Evolutionary conservation across 53 echinoderm and acorn worm species (phyloP).

Genomic region (Arbacia lixula): DNA sequence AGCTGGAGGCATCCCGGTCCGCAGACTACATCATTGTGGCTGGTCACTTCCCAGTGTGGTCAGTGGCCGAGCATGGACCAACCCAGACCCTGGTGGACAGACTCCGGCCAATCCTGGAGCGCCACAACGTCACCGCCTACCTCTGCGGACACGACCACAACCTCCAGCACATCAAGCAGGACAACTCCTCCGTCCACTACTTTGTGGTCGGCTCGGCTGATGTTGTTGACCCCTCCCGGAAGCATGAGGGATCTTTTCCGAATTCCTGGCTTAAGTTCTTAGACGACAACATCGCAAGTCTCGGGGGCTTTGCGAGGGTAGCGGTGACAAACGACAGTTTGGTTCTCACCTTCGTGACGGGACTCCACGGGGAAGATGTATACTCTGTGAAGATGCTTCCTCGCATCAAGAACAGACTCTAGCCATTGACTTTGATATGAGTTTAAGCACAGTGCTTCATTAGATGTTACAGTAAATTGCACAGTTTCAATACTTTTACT

Average conservation of each 20-base stretch:
- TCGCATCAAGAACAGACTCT: constrained; percentile 20
- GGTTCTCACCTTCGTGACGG: constrained; percentile 78
- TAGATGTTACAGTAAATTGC: background rate
- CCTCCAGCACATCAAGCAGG: constrained; percentile 83
- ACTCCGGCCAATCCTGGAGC: constrained; percentile 75
- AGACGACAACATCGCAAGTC: constrained; percentile 58
- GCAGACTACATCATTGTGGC: constrained; percentile 88
- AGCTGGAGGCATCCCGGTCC: constrained; percentile 60
- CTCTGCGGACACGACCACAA: constrained; percentile 97
- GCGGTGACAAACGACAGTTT: constrained; percentile 52
- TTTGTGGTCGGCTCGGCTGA: constrained; percentile 90
- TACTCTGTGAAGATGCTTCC: constrained; percentile 74
- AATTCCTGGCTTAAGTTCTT: constrained; percentile 66
- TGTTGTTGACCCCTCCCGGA: constrained; percentile 60
- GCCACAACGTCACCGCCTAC: constrained; percentile 88
- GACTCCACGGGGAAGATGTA: constrained; percentile 73
- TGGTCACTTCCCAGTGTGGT: constrained; percentile 98
- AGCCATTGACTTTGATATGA: too few species aligned
- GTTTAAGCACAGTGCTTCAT: background rate
- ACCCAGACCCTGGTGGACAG: constrained; percentile 68
- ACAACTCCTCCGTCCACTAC: constrained; percentile 76
- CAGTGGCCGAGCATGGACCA: constrained; percentile 94
- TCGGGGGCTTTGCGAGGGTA: constrained; percentile 89
- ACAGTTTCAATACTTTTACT: background rate
- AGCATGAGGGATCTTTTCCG: constrained; percentile 70